phyloP scores from a whole-genome alignment of 30 jellyfish, hydroid and myxozoan genomes.

The Aurelia coerulea region DNA sequence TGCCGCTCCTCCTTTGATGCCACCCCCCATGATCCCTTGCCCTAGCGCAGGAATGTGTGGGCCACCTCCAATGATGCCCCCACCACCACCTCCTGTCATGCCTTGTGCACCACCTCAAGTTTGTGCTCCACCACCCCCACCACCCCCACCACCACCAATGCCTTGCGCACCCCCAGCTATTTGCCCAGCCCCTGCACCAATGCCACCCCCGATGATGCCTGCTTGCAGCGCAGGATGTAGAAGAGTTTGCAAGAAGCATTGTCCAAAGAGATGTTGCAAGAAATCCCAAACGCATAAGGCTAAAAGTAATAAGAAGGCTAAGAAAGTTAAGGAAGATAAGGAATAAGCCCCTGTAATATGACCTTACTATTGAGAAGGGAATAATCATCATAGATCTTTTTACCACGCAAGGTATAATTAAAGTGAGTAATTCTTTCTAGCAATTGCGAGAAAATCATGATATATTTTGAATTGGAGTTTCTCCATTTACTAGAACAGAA shows the following conservation, averaged over 20 bases:
- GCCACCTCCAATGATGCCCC: constrained; percentile 74
- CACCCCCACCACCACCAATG: constrained; percentile 50
- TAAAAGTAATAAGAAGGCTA: constrained; percentile 11
- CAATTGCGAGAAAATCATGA: too few relatives aligned
- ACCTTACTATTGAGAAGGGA: too few relatives aligned
- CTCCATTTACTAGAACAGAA: too few relatives aligned
- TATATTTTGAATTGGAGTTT: too few relatives aligned
- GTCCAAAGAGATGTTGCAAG: constrained; percentile 70
- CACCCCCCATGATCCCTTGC: constrained; percentile 81
- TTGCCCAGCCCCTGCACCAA: constrained; percentile 62
- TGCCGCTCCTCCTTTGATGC: constrained; percentile 73
- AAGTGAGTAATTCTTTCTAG: too few relatives aligned
- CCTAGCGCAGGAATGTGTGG: constrained; percentile 65
- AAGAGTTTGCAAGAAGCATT: constrained; percentile 54
- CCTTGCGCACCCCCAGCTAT: constrained; percentile 57
- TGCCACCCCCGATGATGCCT: constrained; percentile 56
- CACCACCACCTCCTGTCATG: constrained; percentile 80
- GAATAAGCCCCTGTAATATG: too few relatives aligned
- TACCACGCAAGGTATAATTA: too few relatives aligned
- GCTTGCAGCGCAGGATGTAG: constrained; percentile 55
- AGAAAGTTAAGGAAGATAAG: constrained; percentile 4
- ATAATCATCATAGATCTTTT: too few relatives aligned
- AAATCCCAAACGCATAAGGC: constrained; percentile 29
- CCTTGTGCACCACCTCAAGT: constrained; percentile 67
- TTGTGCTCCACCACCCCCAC: constrained; percentile 68